These are phyloP conservation scores for Epinotia demarniana DNA, from an alignment of 2,888 invertebrate species.

Conservation along the genomic window DNA sequence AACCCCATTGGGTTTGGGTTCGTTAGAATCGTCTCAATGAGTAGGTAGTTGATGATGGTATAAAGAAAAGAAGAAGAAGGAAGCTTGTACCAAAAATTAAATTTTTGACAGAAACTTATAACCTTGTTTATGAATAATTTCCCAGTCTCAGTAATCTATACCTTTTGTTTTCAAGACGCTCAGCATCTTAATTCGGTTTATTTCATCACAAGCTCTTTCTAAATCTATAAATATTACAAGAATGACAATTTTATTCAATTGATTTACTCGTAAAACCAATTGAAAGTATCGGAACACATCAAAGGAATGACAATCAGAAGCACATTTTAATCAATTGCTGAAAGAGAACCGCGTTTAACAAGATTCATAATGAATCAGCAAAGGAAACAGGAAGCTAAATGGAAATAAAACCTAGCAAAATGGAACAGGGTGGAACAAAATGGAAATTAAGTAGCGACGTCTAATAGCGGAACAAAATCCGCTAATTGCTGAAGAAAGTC, in stretches of 20 bases:
- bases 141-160: too few relatives aligned
- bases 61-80: too few relatives aligned
- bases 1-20: too few relatives aligned
- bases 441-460: constrained; percentile 9
- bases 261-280: not conserved
- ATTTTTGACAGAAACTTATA: too few relatives aligned
- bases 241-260: not conserved
- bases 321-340: constrained; percentile 5
- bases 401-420: not conserved
- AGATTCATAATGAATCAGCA: not conserved
- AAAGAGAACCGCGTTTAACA: not conserved
- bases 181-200: too few relatives aligned
- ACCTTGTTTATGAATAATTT: too few relatives aligned
- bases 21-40: too few relatives aligned
- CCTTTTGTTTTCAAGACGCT: too few relatives aligned
- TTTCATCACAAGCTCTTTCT: too few relatives aligned
- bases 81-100: too few relatives aligned
- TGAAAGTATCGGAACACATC: not conserved
- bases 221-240: too few relatives aligned
- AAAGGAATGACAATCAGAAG: not conserved
- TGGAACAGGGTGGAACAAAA: not conserved
- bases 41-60: too few relatives aligned
- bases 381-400: not conserved
- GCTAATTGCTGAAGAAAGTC: constrained; percentile 1
- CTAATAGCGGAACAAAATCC: not conserved